These are phyloP conservation scores for Pterobdella sp. DNA, from an alignment of 2,888 invertebrate species.

Conservation along the genomic window DNA sequence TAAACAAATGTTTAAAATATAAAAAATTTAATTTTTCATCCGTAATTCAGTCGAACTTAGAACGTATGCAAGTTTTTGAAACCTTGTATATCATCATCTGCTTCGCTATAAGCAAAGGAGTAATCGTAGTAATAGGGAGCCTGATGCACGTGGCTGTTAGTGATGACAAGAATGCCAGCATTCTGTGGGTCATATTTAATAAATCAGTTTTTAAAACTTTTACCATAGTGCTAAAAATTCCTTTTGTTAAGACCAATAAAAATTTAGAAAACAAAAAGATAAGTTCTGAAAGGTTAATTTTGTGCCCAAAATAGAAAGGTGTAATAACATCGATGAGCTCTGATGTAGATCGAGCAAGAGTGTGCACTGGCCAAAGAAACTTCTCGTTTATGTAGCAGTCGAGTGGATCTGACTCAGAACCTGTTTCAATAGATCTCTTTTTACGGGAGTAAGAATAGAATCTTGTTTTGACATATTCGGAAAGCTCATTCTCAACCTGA, in stretches of 20 bases:
- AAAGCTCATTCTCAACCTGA: background rate
- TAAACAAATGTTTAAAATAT: too few relatives aligned
- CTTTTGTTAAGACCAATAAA: background rate
- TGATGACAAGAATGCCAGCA: background rate
- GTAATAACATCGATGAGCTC: background rate
- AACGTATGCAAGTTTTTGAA: too few relatives aligned
- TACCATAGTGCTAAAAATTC: too few relatives aligned
- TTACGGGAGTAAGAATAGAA: background rate
- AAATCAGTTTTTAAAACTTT: too few relatives aligned
- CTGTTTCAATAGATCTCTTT: background rate
- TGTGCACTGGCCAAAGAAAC: slow-evolving; percentile 4
- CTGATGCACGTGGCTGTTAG: background rate
- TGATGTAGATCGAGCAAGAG: background rate
- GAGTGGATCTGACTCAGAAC: background rate
- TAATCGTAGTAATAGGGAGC: background rate
- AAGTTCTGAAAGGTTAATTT: too few relatives aligned
- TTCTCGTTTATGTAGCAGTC: background rate
- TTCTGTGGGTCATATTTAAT: too few relatives aligned
- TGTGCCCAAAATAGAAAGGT: too few relatives aligned
- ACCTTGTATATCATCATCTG: too few relatives aligned
- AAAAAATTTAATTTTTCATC: too few relatives aligned
- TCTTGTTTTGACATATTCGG: background rate
- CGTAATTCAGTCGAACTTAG: too few relatives aligned
- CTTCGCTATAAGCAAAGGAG: background rate
- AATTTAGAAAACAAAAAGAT: too few relatives aligned